Evolutionary conservation across 2,113 vertebrate genomes (phyloP).

Genomic region (Vidua macroura): DNA sequence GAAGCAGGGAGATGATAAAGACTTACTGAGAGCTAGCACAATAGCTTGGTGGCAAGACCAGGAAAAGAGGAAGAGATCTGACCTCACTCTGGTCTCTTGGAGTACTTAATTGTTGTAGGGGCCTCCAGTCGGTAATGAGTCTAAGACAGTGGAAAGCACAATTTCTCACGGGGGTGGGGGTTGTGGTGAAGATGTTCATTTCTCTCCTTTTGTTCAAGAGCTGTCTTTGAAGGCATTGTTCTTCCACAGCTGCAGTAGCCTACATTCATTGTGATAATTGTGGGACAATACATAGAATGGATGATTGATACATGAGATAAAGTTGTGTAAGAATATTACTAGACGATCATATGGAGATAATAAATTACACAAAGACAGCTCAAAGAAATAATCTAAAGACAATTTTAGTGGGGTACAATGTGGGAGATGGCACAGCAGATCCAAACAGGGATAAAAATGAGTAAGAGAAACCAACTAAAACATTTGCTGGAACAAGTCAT

Average conservation of each 20-base stretch:
- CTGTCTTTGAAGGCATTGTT: slow-evolving; percentile 67
- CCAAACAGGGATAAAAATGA: not conserved
- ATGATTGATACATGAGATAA: slow-evolving; percentile 68
- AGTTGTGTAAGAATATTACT: slow-evolving; percentile 59
- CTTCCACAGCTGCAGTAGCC: slow-evolving; percentile 65
- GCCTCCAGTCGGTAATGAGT: slow-evolving; percentile 64
- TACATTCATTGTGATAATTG: slow-evolving; percentile 66
- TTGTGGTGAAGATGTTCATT: slow-evolving; percentile 69
- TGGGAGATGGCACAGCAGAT: not conserved
- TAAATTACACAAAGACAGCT: slow-evolving; percentile 44
- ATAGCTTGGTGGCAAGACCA: slow-evolving; percentile 60
- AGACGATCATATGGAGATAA: slow-evolving; percentile 54
- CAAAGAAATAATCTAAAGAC: slow-evolving; percentile 28
- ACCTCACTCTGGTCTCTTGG: slow-evolving; percentile 63
- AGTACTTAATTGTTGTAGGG: slow-evolving; percentile 63
- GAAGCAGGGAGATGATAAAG: slow-evolving; percentile 61
- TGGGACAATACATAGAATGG: slow-evolving; percentile 56
- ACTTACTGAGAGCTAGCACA: slow-evolving; percentile 60
- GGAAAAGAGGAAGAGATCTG: slow-evolving; percentile 58
- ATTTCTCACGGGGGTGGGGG: slow-evolving; percentile 63
- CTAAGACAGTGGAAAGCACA: slow-evolving; percentile 61
- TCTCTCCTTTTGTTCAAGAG: slow-evolving; percentile 57
- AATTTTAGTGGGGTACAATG: slow-evolving; percentile 1
- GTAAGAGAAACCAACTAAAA: not conserved
- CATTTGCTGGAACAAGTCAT: not conserved